Percentiles rank a stretch among this genome's conserved stretches.
These are phyloP conservation scores for Lomographa bimaculata DNA, from an alignment of 2,888 invertebrate species.

Conservation along the genomic window DNA sequence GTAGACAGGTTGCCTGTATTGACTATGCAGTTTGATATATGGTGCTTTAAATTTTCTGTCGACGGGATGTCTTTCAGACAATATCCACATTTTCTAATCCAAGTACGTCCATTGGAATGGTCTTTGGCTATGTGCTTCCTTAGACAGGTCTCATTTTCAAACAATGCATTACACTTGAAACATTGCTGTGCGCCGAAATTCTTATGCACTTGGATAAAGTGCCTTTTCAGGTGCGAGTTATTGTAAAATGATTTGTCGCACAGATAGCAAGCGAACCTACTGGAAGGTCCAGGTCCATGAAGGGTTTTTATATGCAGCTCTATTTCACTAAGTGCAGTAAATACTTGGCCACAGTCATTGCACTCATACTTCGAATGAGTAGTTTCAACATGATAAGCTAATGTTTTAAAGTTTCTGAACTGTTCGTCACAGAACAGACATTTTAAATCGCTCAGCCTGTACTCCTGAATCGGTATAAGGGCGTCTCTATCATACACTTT, in stretches of 20 bases:
- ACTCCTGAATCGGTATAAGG: slow-evolving; percentile 57
- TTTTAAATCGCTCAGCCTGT: slow-evolving; percentile 54
- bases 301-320: slow-evolving; percentile 53
- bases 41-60: too few species aligned
- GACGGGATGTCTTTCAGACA: too few species aligned
- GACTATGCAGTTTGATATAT: too few species aligned
- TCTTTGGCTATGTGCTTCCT: slow-evolving; percentile 56
- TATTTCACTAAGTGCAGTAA: slow-evolving; percentile 61
- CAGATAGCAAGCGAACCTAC: slow-evolving; percentile 58
- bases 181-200: slow-evolving; percentile 59
- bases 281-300: too few species aligned
- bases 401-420: slow-evolving; percentile 57
- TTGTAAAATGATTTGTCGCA: slow-evolving; percentile 51
- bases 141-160: slow-evolving; percentile 49
- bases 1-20: too few species aligned
- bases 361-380: slow-evolving; percentile 61
- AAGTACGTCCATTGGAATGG: too few species aligned
- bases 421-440: slow-evolving; percentile 59
- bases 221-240: slow-evolving; percentile 36
- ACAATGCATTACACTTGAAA: slow-evolving; percentile 52
- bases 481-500: slow-evolving; percentile 59
- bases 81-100: too few species aligned
- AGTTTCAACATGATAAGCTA: slow-evolving; percentile 61
- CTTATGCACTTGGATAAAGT: too few species aligned
- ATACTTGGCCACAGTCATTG: slow-evolving; percentile 59